Conservation (phyloP, 1,140 invertebrate species). For the Micrasema longulum region DNA sequence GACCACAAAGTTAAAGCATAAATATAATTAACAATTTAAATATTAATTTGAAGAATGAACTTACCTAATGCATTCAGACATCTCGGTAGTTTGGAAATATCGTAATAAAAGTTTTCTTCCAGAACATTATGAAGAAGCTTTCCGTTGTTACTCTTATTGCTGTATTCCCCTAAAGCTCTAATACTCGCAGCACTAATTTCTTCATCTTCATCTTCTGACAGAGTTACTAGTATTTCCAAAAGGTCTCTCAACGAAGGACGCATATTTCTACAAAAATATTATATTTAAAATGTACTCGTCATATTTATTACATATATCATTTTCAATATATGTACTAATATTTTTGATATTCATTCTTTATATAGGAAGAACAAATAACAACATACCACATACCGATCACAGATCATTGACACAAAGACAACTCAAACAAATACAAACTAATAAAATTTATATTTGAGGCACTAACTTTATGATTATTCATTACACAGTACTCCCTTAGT, state of each 20-base stretch:
- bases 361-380: no score
- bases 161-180: conserved; percentile 60
- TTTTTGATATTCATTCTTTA: no score
- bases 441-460: no score
- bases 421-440: no score
- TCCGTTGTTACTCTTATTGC: conserved; percentile 58
- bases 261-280: conserved; percentile 67
- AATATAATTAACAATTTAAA: conserved; percentile 14
- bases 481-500: no score
- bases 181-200: conserved; percentile 64
- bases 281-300: background rate
- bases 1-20: no score
- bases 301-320: background rate
- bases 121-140: conserved; percentile 67
- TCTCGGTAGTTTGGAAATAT: conserved; percentile 69
- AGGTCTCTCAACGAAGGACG: conserved; percentile 66
- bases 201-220: conserved; percentile 70
- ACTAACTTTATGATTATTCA: no score
- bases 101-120: conserved; percentile 70
- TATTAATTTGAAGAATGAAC: conserved; percentile 18
- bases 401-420: no score
- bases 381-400: no score
- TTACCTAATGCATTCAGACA: conserved; percentile 72
- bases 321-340: no score
- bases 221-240: conserved; percentile 70